Base-by-base conservation (phyloP, 2,888 invertebrate species). In the Eurytoma californica region DNA sequence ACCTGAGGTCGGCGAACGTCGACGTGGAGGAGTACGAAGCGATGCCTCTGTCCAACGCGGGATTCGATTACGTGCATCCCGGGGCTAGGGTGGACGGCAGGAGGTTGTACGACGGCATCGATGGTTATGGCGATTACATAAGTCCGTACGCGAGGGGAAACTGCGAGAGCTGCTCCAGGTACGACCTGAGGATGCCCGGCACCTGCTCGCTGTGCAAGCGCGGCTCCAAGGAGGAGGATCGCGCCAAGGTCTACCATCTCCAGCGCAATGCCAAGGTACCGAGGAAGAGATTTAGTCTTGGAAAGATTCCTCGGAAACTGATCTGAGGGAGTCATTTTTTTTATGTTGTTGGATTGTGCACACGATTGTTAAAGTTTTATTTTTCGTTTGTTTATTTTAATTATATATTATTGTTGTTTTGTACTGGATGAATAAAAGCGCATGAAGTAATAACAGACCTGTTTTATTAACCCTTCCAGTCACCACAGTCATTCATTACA, bases 401-500 rank as follows among this genome's bases (percentile, higher is more conserved):
- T 73, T 72, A 1, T 55, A 68, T 13, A 16, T 47, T 69, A 47
- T 69, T 66, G 20, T 30, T 68, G 16, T 76, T 76, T 24, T 72
- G 63, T 67, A 39, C 24, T 61, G 47, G 30, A 68, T 67, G 3
- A 78, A 78, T 78, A 78, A 78, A 77, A 49, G 68, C 20, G 20
- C 20, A 60, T 24, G 30, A 55, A 73, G 4, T 14, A 49, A 28
- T 53, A 18, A 60, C 28, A 49, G 12, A 24, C 2, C 24, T 24
- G 24, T 24, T 67, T 79, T 55, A 75, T 79, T 79, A 61, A 75
- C 61, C 75, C 79, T 79, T 75, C 75, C 79, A 75, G 74, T 79
- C 75, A 67, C 61, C 72, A 51, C 16, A 18, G 18, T 47, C 13
- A 16, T 66, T 53, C 28, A 47, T 61, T 16, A 16, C 57, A 65